Evolutionary conservation across 2,888 invertebrate genomes (phyloP).

Genomic region (Magallana nippona): DNA sequence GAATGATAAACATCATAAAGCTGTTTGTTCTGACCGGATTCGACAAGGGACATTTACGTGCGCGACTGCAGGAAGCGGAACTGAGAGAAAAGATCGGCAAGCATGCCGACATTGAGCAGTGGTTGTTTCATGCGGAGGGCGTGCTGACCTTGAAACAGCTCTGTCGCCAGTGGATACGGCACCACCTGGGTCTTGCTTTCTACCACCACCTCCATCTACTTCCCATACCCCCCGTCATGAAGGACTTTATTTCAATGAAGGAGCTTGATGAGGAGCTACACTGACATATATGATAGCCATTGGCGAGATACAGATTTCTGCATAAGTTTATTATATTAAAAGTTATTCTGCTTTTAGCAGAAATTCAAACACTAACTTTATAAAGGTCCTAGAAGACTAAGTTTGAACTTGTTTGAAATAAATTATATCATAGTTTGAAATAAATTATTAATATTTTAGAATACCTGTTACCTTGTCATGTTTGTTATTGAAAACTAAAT

Average conservation of each 20-base stretch:
- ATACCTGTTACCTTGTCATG: no score
- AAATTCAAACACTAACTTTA: no score
- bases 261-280: slow-evolving; percentile 68
- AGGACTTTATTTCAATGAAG: slow-evolving; percentile 71
- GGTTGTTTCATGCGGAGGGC: slow-evolving; percentile 67
- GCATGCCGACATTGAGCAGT: slow-evolving; percentile 63
- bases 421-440: no score
- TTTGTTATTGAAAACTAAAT: no score
- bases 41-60: slow-evolving; percentile 65
- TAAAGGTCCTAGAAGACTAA: no score
- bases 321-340: no score
- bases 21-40: slow-evolving; percentile 75
- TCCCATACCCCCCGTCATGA: slow-evolving; percentile 70
- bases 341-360: no score
- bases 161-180: slow-evolving; percentile 74
- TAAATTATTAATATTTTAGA: no score
- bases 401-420: no score
- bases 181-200: slow-evolving; percentile 68
- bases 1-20: slow-evolving; percentile 67
- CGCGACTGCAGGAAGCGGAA: slow-evolving; percentile 58
- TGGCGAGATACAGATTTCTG: no score
- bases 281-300: neutral
- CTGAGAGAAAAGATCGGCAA: slow-evolving; percentile 54
- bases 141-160: slow-evolving; percentile 72
- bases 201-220: slow-evolving; percentile 64